phyloP scores from a whole-genome alignment of 1,140 invertebrate species.

The Drosophila athabasca region DNA sequence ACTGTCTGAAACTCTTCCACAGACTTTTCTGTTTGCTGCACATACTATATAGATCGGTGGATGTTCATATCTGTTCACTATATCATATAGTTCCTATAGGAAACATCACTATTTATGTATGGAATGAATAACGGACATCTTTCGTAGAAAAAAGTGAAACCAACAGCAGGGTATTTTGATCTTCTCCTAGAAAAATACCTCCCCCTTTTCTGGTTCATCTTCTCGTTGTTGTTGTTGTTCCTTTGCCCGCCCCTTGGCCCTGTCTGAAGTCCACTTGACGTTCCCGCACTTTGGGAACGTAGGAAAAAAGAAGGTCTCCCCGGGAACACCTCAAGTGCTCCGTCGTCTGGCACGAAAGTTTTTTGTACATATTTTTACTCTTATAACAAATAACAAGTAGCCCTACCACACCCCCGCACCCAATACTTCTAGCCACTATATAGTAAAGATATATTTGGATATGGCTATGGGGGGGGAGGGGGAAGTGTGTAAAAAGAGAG shows the following conservation, averaged over 20 bases:
- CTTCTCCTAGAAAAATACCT: too few relatives aligned
- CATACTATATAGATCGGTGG: too few relatives aligned
- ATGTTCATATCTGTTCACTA: too few relatives aligned
- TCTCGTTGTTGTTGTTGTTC: too few relatives aligned
- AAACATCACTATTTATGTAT: too few relatives aligned
- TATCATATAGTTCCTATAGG: too few relatives aligned
- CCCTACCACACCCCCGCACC: slow-evolving; percentile 10
- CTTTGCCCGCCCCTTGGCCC: neutral
- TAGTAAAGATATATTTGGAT: slow-evolving; percentile 36
- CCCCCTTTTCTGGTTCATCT: neutral
- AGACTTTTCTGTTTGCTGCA: too few relatives aligned
- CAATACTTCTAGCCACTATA: slow-evolving; percentile 4
- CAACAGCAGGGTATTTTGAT: too few relatives aligned
- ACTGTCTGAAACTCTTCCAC: too few relatives aligned
- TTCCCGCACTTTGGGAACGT: slow-evolving; percentile 38
- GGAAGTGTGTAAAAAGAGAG: slow-evolving; percentile 7
- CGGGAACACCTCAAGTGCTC: slow-evolving; percentile 52
- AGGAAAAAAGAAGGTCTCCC: slow-evolving; percentile 27
- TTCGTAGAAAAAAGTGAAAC: too few relatives aligned
- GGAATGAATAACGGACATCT: too few relatives aligned
- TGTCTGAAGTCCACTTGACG: slow-evolving; percentile 63
- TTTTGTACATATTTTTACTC: slow-evolving; percentile 22
- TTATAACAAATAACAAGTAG: slow-evolving; percentile 63
- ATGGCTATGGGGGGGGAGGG: neutral
- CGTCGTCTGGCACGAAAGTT: slow-evolving; percentile 63